Evolutionary conservation across 2,888 invertebrate genomes (phyloP), one percentile per base, ranked within the genome.

Genomic region (Cataglyphis altisquamis): DNA sequence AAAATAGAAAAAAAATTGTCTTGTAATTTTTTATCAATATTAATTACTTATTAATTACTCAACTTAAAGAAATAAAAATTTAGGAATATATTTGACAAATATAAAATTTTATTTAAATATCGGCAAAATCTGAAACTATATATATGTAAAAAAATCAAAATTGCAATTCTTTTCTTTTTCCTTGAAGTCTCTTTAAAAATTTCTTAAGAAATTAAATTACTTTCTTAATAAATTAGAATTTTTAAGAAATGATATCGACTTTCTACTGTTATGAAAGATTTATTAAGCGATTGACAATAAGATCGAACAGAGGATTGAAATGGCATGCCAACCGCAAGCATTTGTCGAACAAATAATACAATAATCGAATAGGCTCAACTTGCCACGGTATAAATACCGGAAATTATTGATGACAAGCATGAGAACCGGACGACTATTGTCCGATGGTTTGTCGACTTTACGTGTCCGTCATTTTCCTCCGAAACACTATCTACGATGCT

Each of bases 401-500:
- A 66, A 64, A 72, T 74, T 78, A 73, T 83, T 57, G 84, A 85
- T 74, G 85, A 72, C 82, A 60, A 48, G 68, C 68, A 77, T 67
- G 77, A 55, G 77, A 77, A 77, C 29, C 77, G 41, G 75, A 52
- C 52, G 66, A 66, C 64, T 60, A 85, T 87, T 86, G 84, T 62
- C 29, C 15, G 70, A 55, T 62, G 25, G 83, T 68, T 67, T 57
- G 75, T 29, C 87, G 85, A 82, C 63, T 67, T 87, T 85, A 81
- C 86, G 74, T 66, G 77, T 80, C 55, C 63, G 81, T 82, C 66
- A 74, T 81, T 83, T 63, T 62, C 52, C 80, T 48, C 32, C 60
- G 52, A 72, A 85, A 88, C 82, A 87, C 85, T 87, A 21, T 74
- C 88, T 66, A 72, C 74, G 82, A 83, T 86, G 73, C 55, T 68